phyloP scores from a whole-genome alignment of 2,888 invertebrate genomes.

The Leptothorax acervorum region DNA sequence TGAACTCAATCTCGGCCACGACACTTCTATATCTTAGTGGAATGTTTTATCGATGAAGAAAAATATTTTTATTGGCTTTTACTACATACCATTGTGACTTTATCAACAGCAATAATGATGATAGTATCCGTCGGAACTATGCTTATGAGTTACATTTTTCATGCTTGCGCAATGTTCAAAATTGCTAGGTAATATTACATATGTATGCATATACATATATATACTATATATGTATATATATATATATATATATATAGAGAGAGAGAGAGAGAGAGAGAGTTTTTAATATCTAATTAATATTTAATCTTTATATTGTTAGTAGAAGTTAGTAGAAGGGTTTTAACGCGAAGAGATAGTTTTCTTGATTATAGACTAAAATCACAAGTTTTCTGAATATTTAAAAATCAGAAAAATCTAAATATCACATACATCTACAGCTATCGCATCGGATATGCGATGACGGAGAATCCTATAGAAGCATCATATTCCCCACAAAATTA shows the following conservation, averaged over 20 bases:
- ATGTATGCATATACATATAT: too few species aligned
- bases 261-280: too few species aligned
- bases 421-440: conserved; percentile 19
- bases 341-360: not conserved
- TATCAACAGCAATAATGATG: not conserved
- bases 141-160: not conserved
- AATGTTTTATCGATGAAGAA: conserved; percentile 45
- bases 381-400: conserved; percentile 3
- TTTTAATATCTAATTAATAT: not conserved
- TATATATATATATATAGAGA: too few species aligned
- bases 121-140: conserved; percentile 2
- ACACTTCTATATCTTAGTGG: not conserved
- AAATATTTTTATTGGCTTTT: conserved; percentile 31
- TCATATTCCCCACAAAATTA: not conserved
- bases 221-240: too few species aligned
- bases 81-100: not conserved
- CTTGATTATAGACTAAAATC: not conserved
- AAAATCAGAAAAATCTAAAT: not conserved
- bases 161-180: conserved; percentile 29
- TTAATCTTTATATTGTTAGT: not conserved
- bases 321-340: not conserved
- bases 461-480: not conserved
- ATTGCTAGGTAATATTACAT: conserved; percentile 24
- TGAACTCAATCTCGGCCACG: conserved; percentile 46
- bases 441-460: conserved; percentile 19